Percentiles rank a stretch among this genome's conserved stretches.
phyloP scores from a whole-genome alignment of 2,797 vertebrate species.

The Cottoperca gobio region DNA sequence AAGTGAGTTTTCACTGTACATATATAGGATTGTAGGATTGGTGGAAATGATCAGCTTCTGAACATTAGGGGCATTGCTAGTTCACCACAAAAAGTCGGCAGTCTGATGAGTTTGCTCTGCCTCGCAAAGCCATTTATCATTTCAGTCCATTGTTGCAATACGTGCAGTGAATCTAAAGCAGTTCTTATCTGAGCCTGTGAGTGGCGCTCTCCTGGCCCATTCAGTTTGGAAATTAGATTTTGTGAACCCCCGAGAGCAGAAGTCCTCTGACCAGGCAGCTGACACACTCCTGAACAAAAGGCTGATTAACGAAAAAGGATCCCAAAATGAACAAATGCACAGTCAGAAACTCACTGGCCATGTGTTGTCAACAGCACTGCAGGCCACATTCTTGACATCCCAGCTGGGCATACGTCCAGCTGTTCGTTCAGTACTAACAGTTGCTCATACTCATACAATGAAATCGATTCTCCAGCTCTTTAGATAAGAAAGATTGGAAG shows the following conservation, averaged over 20 bases:
- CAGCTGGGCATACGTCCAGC: conserved; percentile 67
- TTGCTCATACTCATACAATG: conserved; percentile 57
- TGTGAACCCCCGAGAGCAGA: conserved; percentile 60
- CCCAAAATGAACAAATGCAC: conserved; percentile 68
- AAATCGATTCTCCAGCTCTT: conserved; percentile 63
- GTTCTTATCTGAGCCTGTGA: conserved; percentile 47
- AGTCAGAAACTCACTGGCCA: conserved; percentile 68
- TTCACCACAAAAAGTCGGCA: conserved; percentile 31
- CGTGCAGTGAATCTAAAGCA: conserved; percentile 54
- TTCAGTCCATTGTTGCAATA: conserved; percentile 34
- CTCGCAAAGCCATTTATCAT: conserved; percentile 55
- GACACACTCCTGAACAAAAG: conserved; percentile 81
- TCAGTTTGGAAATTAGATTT: conserved; percentile 50
- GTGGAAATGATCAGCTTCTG: conserved; percentile 39
- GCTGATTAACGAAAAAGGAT: conserved; percentile 74
- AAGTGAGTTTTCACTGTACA: conserved; percentile 46
- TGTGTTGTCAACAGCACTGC: conserved; percentile 75
- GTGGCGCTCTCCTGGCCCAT: conserved; percentile 42
- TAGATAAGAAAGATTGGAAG: conserved; percentile 41
- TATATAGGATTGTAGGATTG: conserved; percentile 16
- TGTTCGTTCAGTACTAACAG: conserved; percentile 62
- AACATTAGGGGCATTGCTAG: conserved; percentile 28
- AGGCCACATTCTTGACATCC: conserved; percentile 75
- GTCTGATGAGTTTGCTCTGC: conserved; percentile 55
- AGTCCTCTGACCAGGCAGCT: conserved; percentile 81